Conservation (phyloP, 1,140 invertebrate genomes). For the Aphelinus atriplicis region DNA sequence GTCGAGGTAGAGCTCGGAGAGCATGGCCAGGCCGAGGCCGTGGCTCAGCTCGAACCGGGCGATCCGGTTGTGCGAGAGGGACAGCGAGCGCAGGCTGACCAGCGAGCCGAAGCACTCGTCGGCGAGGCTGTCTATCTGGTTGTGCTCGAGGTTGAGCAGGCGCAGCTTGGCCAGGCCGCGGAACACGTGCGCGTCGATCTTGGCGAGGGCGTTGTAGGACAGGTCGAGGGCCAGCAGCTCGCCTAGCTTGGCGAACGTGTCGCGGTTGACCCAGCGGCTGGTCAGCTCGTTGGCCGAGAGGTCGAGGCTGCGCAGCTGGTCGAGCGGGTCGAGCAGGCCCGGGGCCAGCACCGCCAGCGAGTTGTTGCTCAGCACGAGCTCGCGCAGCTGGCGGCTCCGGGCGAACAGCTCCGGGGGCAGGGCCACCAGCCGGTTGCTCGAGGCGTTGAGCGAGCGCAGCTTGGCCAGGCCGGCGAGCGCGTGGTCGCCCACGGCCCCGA, state of each 20-base stretch:
- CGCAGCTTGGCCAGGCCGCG: conserved; percentile 80
- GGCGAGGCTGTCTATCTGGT: conserved; percentile 76
- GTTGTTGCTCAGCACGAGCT: conserved; percentile 84
- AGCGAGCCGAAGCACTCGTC: conserved; percentile 80
- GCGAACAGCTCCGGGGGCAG: conserved; percentile 80
- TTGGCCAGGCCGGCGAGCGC: conserved; percentile 75
- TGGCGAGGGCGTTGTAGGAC: conserved; percentile 76
- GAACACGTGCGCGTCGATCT: conserved; percentile 78
- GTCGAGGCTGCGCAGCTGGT: conserved; percentile 81
- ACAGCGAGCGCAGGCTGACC: conserved; percentile 79
- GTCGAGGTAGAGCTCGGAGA: conserved; percentile 80
- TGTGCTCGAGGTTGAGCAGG: conserved; percentile 80
- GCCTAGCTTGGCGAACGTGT: conserved; percentile 79
- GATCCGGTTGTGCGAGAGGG: conserved; percentile 79
- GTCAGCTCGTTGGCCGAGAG: conserved; percentile 81
- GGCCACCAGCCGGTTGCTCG: conserved; percentile 78
- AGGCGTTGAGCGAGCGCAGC: conserved; percentile 78
- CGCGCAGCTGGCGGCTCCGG: conserved; percentile 72
- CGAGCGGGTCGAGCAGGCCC: conserved; percentile 78
- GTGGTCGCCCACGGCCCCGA: conserved; percentile 76
- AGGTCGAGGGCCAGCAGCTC: conserved; percentile 81
- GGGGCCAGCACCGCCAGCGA: conserved; percentile 79
- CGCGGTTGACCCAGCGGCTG: conserved; percentile 80
- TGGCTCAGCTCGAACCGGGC: conserved; percentile 74
- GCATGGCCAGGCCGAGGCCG: conserved; percentile 76